Base-by-base conservation (phyloP, 2,797 vertebrate species). In the Danionella dracula region DNA sequence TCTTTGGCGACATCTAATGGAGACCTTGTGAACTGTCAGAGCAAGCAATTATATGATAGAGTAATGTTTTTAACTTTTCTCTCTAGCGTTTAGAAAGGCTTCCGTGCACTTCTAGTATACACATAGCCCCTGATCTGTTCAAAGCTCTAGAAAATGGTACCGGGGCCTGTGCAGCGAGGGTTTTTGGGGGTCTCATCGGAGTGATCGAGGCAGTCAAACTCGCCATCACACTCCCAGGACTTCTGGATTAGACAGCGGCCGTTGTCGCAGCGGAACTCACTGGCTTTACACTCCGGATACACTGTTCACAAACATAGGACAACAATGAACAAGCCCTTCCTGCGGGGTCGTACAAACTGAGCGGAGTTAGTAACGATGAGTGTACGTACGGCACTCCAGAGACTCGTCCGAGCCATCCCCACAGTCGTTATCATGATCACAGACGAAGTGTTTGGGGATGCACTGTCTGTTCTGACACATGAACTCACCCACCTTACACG, bases 391-490 rank as follows among this genome's bases (percentile, higher is more conserved):
- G 59, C 96, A 99, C 84, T 94, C 92, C 56, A 80, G 69, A 55
- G 92, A 91, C 84, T 98, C 96, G 71, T 99, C 96, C 0, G 96
- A 98, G 61, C 92, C 92, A 17, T 99, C 96, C 17, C 92, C 90
- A 78, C 96, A 99, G 84, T 99, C 96, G 1, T 92, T 92, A 78
- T 99, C 96, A 31, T 93, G 93, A 80, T 99, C 96, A 74, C 96
- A 99, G 12, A 97, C 88, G 71, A 95, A 99, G 66, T 93, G 90
- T 38, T 92, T 93, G 34, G 94, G 92, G 78, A 98, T 92, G 73
- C 96, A 99, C 65, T 90, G 85, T 68, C 90, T 90, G 85, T 97
- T 97, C 68, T 69, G 91, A 83, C 96, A 99, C 88, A 88, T 92
- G 89, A 99, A 99, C 81, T 96, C 84, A 10, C 90, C 90, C 76